phyloP scores from a whole-genome alignment of 37 sponge, comb jelly and placozoan genomes.

The Ephydatia muelleri region DNA sequence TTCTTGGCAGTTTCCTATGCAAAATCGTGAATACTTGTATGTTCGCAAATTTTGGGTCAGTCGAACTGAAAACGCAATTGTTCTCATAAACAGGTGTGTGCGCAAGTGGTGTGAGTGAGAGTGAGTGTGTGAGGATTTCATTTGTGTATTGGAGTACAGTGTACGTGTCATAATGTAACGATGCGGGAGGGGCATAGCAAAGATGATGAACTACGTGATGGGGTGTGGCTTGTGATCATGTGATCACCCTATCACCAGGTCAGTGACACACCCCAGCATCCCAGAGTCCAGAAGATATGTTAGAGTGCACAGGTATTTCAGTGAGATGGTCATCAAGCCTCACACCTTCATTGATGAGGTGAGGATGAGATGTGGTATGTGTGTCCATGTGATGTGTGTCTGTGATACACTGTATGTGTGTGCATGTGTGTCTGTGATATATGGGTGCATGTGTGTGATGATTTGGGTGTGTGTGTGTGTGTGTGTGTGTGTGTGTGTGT shows the following conservation, averaged over 20 bases:
- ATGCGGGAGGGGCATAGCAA: neutral
- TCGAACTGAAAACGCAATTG: conserved; percentile 39
- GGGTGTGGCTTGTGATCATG: neutral
- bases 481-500: too few species aligned
- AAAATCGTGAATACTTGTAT: conserved; percentile 76
- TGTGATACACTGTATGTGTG: neutral
- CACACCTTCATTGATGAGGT: conserved; percentile 59
- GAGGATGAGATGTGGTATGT: neutral
- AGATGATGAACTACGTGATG: neutral
- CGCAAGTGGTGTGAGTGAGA: neutral
- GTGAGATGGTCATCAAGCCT: conserved; percentile 73
- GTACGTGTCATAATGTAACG: too few species aligned
- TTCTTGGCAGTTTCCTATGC: conserved; percentile 68
- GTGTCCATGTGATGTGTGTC: neutral
- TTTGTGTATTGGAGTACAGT: neutral
- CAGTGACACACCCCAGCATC: too few species aligned
- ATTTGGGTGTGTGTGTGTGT: too few species aligned
- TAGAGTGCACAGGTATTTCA: conserved; percentile 58
- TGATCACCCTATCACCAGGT: neutral
- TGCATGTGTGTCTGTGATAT: too few species aligned
- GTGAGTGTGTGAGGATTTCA: conserved; percentile 7
- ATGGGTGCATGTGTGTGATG: too few species aligned
- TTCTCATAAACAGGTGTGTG: conserved; percentile 61
- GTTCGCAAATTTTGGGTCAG: conserved; percentile 51
- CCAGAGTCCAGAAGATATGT: conserved; percentile 12